Conservation (phyloP, 64 coral and sea anemone species). For the Porites australiensis region DNA sequence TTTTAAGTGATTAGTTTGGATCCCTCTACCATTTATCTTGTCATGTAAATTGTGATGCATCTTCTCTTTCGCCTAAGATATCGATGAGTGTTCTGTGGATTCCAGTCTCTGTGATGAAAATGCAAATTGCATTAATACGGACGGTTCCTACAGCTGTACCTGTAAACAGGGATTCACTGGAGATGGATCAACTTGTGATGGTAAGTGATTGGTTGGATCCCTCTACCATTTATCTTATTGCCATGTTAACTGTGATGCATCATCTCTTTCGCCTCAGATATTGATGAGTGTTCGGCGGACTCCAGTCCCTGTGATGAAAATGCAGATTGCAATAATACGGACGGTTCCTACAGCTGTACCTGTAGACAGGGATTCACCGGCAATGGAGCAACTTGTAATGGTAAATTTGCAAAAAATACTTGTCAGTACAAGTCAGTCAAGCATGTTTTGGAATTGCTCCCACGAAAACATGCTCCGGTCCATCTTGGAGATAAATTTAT, state of each 20-base stretch:
- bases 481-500: too few relatives aligned
- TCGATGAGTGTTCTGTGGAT: slow-evolving; percentile 31
- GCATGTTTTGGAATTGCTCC: too few relatives aligned
- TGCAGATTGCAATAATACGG: background rate
- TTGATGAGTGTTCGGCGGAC: background rate
- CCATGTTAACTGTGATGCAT: too few relatives aligned
- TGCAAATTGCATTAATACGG: background rate
- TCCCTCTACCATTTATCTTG: too few relatives aligned
- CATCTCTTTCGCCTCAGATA: too few relatives aligned
- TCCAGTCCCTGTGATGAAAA: background rate
- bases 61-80: background rate
- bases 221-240: too few relatives aligned
- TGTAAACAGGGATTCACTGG: background rate
- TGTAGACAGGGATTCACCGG: slow-evolving; percentile 22
- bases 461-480: too few relatives aligned
- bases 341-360: background rate
- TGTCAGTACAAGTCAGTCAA: too few relatives aligned
- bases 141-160: slow-evolving; percentile 24
- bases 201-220: too few relatives aligned
- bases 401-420: too few relatives aligned
- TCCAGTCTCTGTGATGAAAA: slow-evolving; percentile 16
- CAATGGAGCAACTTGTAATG: background rate
- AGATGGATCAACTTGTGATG: background rate
- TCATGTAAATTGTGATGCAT: too few relatives aligned
- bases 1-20: too few relatives aligned